Evolutionary conservation across 2,888 invertebrate genomes (phyloP), one percentile per base, ranked within the genome.

Genomic region (Agrochola circellaris): DNA sequence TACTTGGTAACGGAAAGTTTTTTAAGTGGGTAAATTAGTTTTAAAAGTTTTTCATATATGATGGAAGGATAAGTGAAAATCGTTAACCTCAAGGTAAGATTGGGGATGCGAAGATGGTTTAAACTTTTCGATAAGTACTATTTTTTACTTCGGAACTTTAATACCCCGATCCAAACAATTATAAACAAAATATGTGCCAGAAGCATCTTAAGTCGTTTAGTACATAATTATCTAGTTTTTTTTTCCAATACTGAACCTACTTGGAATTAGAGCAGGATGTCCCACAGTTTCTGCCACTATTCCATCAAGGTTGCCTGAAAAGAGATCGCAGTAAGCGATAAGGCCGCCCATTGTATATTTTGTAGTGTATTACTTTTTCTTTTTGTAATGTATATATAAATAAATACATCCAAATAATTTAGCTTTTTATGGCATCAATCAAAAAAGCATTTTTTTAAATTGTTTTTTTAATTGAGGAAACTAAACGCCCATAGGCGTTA

Each of bases 11-110:
- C 70, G 17, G 23, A 42, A 68, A 75, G 78, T 66, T 84, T 65
- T 82, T 76, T 48, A 76, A 67, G 48, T 65, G 30, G 23, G 34
- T 65, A 80, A 75, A 79, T 82, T 82, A 65, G n/a, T 75, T 79
- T 34, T 15, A 11, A 61, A 79, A 51, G 30, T n/a, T 54, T 80
- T 65, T 45, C 45, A 34, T 58, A 15, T 65, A 34, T 42, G 23
- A 58, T 51, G 38, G 30, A 0, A 17, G 23, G 2, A 13, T 67
- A 38, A 64, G 23, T 79, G 42, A 54, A 79, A 74, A 56, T 62
- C n/a, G 30, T 74, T 62, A 7, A 58, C 54, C 54, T 56, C 11
- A n/a, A 13, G 2, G 13, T n/a, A 26, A 48, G 11, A 26, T 58
- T 30, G 2, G 42, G 15, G 38, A 48, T n/a, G 3, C 15, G 17